phyloP scores from a whole-genome alignment of 2,113 vertebrate species.

The Catharus fuscescens region DNA sequence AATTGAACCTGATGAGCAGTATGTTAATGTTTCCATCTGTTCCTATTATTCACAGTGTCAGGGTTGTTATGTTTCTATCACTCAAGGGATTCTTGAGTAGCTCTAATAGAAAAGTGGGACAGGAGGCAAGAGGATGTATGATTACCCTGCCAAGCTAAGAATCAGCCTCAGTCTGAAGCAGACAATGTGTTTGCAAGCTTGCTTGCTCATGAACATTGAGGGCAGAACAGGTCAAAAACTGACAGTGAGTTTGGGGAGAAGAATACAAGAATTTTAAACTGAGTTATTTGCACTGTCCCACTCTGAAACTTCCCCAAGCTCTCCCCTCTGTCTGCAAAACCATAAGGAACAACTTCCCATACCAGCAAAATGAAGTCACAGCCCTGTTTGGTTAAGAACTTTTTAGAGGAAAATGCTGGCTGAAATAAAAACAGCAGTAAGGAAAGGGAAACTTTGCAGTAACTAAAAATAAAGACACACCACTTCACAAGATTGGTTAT shows the following conservation, averaged over 20 bases:
- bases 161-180: neutral
- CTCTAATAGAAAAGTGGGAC: neutral
- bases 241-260: neutral
- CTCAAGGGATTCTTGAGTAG: neutral
- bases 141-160: neutral
- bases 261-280: neutral
- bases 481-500: conserved; percentile 69
- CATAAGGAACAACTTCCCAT: neutral
- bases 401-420: conserved; percentile 59
- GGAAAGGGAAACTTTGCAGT: conserved; percentile 73
- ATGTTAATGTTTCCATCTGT: neutral
- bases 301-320: neutral
- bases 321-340: neutral
- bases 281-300: neutral
- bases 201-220: rapidly evolving
- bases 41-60: neutral
- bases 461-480: conserved; percentile 83
- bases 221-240: neutral
- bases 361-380: conserved; percentile 7
- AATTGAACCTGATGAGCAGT: neutral
- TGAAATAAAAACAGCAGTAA: conserved; percentile 70
- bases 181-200: neutral
- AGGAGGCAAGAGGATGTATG: neutral
- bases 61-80: neutral
- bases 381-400: conserved; percentile 29